phyloP scores from a whole-genome alignment of 2,113 vertebrate genomes.

The Pavo muticus region DNA sequence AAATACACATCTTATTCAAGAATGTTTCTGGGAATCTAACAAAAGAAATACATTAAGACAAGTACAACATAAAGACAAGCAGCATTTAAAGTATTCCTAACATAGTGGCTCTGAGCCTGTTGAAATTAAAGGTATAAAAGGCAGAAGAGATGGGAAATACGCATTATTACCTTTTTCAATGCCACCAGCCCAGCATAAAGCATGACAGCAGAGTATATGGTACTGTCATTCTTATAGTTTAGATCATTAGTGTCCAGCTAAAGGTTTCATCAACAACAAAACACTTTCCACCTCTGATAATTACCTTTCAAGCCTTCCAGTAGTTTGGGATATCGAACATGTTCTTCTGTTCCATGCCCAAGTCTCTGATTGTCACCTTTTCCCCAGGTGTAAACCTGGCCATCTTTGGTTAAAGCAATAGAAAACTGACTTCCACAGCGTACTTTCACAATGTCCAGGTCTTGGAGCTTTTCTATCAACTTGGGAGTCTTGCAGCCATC shows the following conservation, averaged over 20 bases:
- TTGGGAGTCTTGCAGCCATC: conserved; percentile 98
- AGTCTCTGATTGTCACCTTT: conserved; percentile 98
- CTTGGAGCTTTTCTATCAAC: conserved; percentile 95
- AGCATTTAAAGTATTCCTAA: background rate
- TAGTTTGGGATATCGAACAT: conserved; percentile 95
- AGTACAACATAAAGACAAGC: background rate
- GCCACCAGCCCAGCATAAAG: background rate
- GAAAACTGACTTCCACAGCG: conserved; percentile 98
- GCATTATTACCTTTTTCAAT: background rate
- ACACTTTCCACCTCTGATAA: background rate
- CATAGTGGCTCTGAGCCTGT: background rate
- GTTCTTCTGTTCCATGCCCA: conserved; percentile 95
- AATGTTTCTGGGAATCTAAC: background rate
- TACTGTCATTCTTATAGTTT: background rate
- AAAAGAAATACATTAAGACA: background rate
- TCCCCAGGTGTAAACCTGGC: conserved; percentile 97
- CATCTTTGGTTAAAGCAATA: conserved; percentile 93
- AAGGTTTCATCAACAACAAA: background rate
- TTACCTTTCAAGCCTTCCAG: conserved; percentile 93
- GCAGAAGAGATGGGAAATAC: background rate
- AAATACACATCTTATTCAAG: background rate
- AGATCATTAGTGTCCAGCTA: accelerated
- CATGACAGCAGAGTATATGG: background rate
- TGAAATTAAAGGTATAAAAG: background rate
- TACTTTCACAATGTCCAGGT: conserved; percentile 92